Base-by-base conservation (phyloP, 2,888 invertebrate species). In the Lasius fuliginosus region DNA sequence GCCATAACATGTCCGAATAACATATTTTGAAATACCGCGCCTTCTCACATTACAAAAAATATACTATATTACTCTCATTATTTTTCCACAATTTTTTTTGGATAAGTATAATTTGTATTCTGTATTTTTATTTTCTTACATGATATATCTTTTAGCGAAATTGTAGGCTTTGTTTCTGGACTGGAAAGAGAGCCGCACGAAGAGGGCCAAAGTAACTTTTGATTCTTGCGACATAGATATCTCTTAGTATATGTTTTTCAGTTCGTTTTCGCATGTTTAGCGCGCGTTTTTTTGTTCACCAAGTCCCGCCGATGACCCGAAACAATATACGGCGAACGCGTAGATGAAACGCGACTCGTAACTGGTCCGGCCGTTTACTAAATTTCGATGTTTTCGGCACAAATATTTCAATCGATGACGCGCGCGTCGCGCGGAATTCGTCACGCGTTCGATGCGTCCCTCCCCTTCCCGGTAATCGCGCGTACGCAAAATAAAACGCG, bases 371-470 rank as follows among this genome's bases (percentile, higher is more conserved):
- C 79, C 79, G 73, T 79, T 79, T 79, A 79, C 79, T 79, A 79
- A 79, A 79, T 79, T 79, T 79, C 79, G 79, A 79, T 79, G 79
- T 79, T 79, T 77, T 79, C 73, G 60, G 73, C 79, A 73, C 73
- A 79, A 79, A 79, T 79, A 79, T 79, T 79, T 79, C 79, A 79
- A 79, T 79, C 79, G 79, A 79, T 79, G 79, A 79, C 71, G 79
- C 79, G 77, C 77, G 79, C 79, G 69, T 79, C 79, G 79, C 79
- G 58, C 71, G 79, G 79, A 81, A 81, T 81, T 81, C 73, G 79
- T 81, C 79, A 81, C 79, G 73, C 79, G 60, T 81, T 60, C 73
- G 79, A 81, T 71, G 73, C 79, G 46, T 60, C 60, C 60, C 18
- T 6, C 49, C 5, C 53, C n/a, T 18, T 18, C 18, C 71, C 73